Base-by-base conservation (phyloP, 2,113 vertebrate species). In the Strix uralensis region DNA sequence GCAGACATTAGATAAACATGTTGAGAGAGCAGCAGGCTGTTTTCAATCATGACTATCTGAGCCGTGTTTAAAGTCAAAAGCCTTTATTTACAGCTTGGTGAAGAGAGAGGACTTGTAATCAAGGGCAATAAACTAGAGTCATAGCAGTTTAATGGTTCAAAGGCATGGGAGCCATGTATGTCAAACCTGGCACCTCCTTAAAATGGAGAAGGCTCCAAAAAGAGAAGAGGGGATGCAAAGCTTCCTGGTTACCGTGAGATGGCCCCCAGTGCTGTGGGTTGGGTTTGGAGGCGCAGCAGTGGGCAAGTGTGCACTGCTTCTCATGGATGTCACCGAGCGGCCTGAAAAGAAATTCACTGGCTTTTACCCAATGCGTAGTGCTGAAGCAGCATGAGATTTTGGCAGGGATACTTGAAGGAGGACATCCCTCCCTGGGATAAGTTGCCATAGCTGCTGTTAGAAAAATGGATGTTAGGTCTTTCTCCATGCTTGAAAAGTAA, bases 81-180 rank as follows among this genome's bases (percentile, higher is more conserved):
- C 74, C 84, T 94, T 96, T 96, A 96, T 97, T 97, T 97, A 97
- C 87, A 95, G 94, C 90, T 97, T 81, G 34, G 85, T 91, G 95
- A 96, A 84, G 85, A 95, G 75, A 93, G 34, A 92, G 86, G 77
- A 86, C 81, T 96, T 65, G 32, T 80, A 75, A 92, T 90, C 75
- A 47, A 95, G 92, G 91, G 69, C 78, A 84, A 49, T 79, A 95
- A 84, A 83, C 65, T 62, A 81, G 67, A 83, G 72, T 59, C 66
- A 29, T 5, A 67, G 77, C 86, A 92, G 59, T 66, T 92, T 88
- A 83, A 92, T 81, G 72, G 71, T 71, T 92, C 65, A 59, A 80
- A 91, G 62, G 66, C 27, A 62, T 58, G 29, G 79, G 46, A 91
- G 72, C 65, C 62, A 15, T 29, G 36, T 36, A 20, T 40, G 63